Percentiles rank a stretch among this genome's conserved stretches.
phyloP scores from a whole-genome alignment of 1,140 invertebrate genomes.

The Zaprionus vittiger region DNA sequence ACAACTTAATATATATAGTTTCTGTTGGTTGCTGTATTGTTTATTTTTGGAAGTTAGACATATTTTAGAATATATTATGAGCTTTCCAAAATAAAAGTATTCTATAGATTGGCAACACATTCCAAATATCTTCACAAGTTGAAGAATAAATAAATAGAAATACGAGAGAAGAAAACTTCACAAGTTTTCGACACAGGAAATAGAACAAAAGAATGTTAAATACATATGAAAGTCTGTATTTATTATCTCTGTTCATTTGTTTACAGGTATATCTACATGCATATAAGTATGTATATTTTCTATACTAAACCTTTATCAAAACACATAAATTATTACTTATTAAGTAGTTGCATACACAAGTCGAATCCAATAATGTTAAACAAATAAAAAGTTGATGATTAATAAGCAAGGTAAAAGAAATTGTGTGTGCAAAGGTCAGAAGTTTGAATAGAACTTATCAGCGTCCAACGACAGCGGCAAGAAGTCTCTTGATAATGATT shows the following conservation, averaged over 20 bases:
- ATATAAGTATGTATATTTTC: no score
- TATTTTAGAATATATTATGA: neutral
- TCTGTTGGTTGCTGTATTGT: no score
- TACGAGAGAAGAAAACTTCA: neutral
- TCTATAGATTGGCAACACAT: neutral
- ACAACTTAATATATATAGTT: no score
- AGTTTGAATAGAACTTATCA: constrained; percentile 54
- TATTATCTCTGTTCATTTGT: neutral
- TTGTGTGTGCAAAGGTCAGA: constrained; percentile 60
- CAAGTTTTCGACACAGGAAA: neutral
- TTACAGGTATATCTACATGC: neutral
- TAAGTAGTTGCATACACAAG: neutral
- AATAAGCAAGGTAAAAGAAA: constrained; percentile 34
- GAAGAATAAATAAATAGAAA: neutral
- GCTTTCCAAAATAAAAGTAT: neutral
- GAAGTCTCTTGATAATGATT: constrained; percentile 43
- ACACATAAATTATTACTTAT: neutral
- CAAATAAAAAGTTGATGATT: constrained; percentile 54
- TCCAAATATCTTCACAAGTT: neutral
- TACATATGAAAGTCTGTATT: neutral
- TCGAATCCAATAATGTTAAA: neutral
- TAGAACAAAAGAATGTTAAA: neutral
- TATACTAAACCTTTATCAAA: neutral
- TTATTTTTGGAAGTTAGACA: neutral
- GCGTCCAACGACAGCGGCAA: constrained; percentile 47